Base-by-base conservation (phyloP, 2,113 vertebrate genomes). In the Caretta caretta region DNA sequence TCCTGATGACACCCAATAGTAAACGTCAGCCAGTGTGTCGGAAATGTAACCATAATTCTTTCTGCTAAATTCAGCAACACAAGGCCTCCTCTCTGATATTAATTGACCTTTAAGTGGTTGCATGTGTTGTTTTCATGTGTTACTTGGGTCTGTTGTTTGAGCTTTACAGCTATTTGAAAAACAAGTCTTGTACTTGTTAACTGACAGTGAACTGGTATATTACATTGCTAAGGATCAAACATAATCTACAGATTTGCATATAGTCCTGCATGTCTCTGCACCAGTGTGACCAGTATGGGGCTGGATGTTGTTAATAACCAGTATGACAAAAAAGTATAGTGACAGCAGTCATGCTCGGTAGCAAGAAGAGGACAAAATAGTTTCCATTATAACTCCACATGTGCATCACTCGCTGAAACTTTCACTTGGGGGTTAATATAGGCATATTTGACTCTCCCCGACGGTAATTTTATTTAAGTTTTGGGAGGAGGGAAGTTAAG, bases 31-130 rank as follows among this genome's bases (percentile, higher is more conserved):
- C 93, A 0, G 88, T 38, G 19, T 83, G 46, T 96, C 92, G 96
- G 97, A 98, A 98, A 98, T 96, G 97, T 97, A 85, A 49, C 79
- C 93, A 19, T 90, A 57, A 80, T 88, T 97, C 95, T 93, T 92
- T 91, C 95, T 83, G 94, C 90, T 88, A 80, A 87, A 93, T 95
- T 42, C 51, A 80, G 92, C 92, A 25, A 85, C 46, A 42, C 54
- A 81, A 91, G 82, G 90, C 80, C 84, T 79, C 88, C 94, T 92
- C 92, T 3, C 81, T 2, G 78, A 1, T 75, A 80, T 96, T 96
- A 94, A 97, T 95, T 80, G 94, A 17, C 92, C 75, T 12, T 92
- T 91, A 25, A 97, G 94, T 95, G 95, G 80, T 94, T 97, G 79
- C 97, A 97, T 11, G 88, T 98, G 97, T 82, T 19, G 57, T 10